Percentiles rank a stretch among this genome's conserved stretches.
phyloP scores from a whole-genome alignment of 2,113 vertebrate species.

The Bufo gargarizans region DNA sequence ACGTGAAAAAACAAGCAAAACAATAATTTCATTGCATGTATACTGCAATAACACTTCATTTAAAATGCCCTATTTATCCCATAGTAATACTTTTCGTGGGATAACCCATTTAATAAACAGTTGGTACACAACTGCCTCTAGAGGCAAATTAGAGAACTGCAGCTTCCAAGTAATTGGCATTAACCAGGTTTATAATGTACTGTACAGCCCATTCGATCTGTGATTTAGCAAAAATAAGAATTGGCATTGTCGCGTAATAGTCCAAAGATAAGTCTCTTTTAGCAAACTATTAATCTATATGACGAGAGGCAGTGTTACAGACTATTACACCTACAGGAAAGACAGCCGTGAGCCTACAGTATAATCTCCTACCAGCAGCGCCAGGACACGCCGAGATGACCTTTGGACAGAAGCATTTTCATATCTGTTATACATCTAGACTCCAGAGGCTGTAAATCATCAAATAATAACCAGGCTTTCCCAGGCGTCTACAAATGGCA shows the following conservation, averaged over 20 bases:
- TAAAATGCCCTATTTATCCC: too few species aligned
- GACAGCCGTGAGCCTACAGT: background rate
- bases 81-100: too few species aligned
- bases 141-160: background rate
- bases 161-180: background rate
- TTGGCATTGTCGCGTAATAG: background rate
- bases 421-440: slow-evolving; percentile 14
- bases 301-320: background rate
- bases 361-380: background rate
- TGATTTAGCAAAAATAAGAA: background rate
- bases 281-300: background rate
- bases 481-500: background rate
- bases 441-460: slow-evolving; percentile 33
- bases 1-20: too few species aligned
- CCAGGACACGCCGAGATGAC: background rate
- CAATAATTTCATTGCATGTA: too few species aligned
- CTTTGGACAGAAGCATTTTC: slow-evolving; percentile 13
- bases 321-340: background rate
- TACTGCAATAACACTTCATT: too few species aligned
- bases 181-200: background rate
- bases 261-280: background rate
- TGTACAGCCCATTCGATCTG: background rate
- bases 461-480: slow-evolving; percentile 22
- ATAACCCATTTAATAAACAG: too few species aligned
- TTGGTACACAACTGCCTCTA: background rate